These are phyloP conservation scores for Coelopa frigida DNA, from an alignment of 1,140 invertebrate species.

Conservation along the genomic window DNA sequence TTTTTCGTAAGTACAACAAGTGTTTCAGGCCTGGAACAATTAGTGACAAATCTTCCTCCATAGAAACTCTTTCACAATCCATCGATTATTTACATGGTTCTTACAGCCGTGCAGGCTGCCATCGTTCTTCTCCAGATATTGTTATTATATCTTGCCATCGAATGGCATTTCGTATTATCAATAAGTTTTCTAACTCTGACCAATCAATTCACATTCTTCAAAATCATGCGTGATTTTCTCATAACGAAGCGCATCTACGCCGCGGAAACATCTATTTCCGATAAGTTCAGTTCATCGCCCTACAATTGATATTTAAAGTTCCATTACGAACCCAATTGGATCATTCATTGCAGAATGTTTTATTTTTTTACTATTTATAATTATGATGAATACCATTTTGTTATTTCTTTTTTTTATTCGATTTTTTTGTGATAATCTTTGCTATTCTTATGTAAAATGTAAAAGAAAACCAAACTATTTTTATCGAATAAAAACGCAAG, in stretches of 20 bases:
- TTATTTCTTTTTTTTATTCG: no score
- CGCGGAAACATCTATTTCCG: conserved; percentile 63
- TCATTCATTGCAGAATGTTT: no score
- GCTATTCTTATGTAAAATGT: no score
- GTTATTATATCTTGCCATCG: conserved; percentile 64
- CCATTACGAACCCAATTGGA: no score
- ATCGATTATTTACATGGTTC: conserved; percentile 63
- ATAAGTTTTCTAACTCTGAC: conserved; percentile 76
- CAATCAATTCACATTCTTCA: conserved; percentile 88
- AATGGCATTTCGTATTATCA: conserved; percentile 89
- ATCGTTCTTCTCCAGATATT: conserved; percentile 71
- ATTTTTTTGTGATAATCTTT: no score
- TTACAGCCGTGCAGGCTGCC: conserved; percentile 65
- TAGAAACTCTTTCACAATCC: conserved; percentile 85
- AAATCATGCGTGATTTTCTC: conserved; percentile 77
- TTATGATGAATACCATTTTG: no score
- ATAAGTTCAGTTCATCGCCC: no score
- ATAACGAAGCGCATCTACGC: conserved; percentile 76
- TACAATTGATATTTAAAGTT: no score
- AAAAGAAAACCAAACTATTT: no score
- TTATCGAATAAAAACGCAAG: no score
- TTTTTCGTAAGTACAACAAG: conserved; percentile 74
- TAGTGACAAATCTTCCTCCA: conserved; percentile 43
- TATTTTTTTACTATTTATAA: no score
- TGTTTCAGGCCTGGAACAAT: no score